Evolutionary conservation across 92 coral and sea anemone species (phyloP), one percentile per base, ranked within the genome.

Genomic region (Zoanthus gigantus): DNA sequence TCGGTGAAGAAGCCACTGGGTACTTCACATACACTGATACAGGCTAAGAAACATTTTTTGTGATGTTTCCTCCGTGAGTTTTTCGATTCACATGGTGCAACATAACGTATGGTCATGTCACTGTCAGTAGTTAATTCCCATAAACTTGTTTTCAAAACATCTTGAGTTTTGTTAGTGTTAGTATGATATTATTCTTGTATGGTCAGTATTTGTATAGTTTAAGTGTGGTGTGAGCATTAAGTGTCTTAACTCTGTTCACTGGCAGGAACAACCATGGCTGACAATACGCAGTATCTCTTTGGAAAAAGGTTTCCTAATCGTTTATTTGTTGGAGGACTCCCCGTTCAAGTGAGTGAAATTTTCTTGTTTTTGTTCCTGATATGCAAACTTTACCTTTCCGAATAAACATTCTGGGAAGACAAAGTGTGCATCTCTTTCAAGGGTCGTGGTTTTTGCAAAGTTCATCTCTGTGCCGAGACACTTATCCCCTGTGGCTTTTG

Each of bases 291-390:
- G 6, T 97, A 83, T 60, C 76, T 97, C 5, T 92, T 92, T 5
- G 99, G 99, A 16, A 93, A 89, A 32, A 47, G 98, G 17, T 97
- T 91, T 45, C 94, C 92, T 0, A 97, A 97, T 80, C 92, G 98
- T 0, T 78, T 97, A 7, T 97, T 97, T 56, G 99, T 97, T 8
- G 99, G 99, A 30, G 99, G 99, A 1, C 89, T 97, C 0, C 97
- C 99, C 0, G 68, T 92, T 0, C 75, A 91, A 37, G 99, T 95
- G 78, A 91, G 99, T 92, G 71, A 5, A n/a, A 16, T 63, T 48
- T 88, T 65, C 61, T 14, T 13, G 72, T 23, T 67, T 23, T 1
- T 50, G 23, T 48, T 58, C 60, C 7, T 84, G 47, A 60, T 42
- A 9, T 7, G 16, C 60, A 58, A 18, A 58, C 15, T 58, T 58